Evolutionary conservation across 2,888 invertebrate genomes (phyloP), one percentile per base, ranked within the genome.

Genomic region (Micoletzkya japonica): DNA sequence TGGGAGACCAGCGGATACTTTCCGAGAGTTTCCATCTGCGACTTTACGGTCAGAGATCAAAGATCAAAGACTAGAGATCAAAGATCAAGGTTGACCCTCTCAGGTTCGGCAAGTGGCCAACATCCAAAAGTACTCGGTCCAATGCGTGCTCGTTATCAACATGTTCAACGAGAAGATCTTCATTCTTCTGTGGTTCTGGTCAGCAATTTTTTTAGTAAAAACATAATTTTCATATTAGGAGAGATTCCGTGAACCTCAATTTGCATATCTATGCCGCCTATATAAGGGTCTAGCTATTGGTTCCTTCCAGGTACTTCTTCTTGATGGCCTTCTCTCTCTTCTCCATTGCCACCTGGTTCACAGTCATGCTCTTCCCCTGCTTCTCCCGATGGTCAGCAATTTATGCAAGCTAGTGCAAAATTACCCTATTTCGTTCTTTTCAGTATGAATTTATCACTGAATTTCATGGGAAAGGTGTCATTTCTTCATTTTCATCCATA

Each of bases 81-180:
- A 28, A 14, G n/a, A 34, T 4, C 7, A 54, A 54, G 10, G 56
- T 54, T 28, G 28, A 2, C n/a, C n/a, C 6, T 73, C 77, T 30
- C 67, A 83, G 82, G 81, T 83, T 28, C 78, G 83, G 24, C 82
- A 81, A 77, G 77, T 85, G 52, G 85, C 85, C 7, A 85, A 85
- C 74, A 84, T 85, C 69, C 85, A 85, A 76, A 78, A 82, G 73
- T 84, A 85, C 72, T 83, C 82, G 0, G 82, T 85, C 7, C 85
- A 85, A 74, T 85, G 85, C 63, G 85, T 85, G 3, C 77, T 85
- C 17, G 85, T 85, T 28, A 85, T 85, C 72, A 85, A 85, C 75
- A 82, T 85, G 59, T 85, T 85, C 78, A 85, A 82, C 66, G 85
- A 84, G 71, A 84, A 82, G 72, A 85, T 85, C 39, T 85, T 85